phyloP scores from a whole-genome alignment of 2,113 vertebrate genomes.

The Syngnathus floridae region DNA sequence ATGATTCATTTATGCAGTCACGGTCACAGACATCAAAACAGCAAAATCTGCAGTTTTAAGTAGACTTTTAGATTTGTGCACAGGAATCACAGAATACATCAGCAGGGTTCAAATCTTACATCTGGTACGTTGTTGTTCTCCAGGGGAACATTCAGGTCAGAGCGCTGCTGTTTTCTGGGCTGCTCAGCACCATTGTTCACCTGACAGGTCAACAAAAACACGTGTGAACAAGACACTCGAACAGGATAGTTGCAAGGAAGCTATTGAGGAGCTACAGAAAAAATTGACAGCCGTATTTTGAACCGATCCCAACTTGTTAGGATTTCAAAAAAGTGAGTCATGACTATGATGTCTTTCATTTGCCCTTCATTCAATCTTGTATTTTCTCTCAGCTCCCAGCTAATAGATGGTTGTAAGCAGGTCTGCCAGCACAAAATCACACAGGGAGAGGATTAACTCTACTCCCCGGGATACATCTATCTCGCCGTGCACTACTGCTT shows the following conservation, averaged over 20 bases:
- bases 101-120: slow-evolving; percentile 60
- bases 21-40: slow-evolving; percentile 1
- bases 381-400: slow-evolving; percentile 14
- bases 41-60: not conserved
- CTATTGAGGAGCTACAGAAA: not conserved
- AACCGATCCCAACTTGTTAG: not conserved
- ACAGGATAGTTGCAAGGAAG: not conserved
- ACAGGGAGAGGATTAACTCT: slow-evolving; percentile 18
- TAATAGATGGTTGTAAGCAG: slow-evolving; percentile 4
- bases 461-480: slow-evolving; percentile 14
- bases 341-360: slow-evolving; percentile 11
- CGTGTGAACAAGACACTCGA: slow-evolving; percentile 2
- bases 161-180: slow-evolving; percentile 91
- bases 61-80: not conserved
- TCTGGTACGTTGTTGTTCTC: slow-evolving; percentile 92
- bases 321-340: slow-evolving; percentile 1
- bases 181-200: slow-evolving; percentile 83
- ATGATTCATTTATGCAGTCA: slow-evolving; percentile 31
- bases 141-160: slow-evolving; percentile 87
- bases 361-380: slow-evolving; percentile 1
- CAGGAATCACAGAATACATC: slow-evolving; percentile 1
- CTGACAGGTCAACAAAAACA: slow-evolving; percentile 62
- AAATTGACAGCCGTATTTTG: not conserved
- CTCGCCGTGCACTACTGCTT: slow-evolving; percentile 17
- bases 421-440: slow-evolving; percentile 7